Percentiles rank a stretch among this genome's conserved stretches.
Evolutionary conservation across 2,113 vertebrate species (phyloP).

Genomic region (Procavia capensis): DNA sequence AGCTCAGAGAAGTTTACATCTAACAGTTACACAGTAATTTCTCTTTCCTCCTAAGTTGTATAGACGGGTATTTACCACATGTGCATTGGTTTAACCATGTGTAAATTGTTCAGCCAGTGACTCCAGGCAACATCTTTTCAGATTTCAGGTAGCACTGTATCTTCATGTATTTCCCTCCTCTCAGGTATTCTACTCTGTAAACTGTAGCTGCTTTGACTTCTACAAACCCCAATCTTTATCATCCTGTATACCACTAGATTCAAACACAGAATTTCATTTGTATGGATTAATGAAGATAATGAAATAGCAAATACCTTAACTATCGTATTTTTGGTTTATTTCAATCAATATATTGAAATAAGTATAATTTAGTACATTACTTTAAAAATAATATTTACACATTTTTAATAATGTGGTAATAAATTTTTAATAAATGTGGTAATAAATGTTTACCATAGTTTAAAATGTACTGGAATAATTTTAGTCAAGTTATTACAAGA

Average conservation of each 20-base stretch:
- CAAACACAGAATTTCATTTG: conserved; percentile 19
- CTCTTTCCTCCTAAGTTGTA: not conserved
- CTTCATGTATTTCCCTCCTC: not conserved
- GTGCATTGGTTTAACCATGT: no score
- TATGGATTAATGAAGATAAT: not conserved
- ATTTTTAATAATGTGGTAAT: not conserved
- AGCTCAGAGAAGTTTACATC: not conserved
- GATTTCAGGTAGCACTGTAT: not conserved
- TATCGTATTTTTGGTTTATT: conserved; percentile 45
- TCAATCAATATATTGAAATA: conserved; percentile 65
- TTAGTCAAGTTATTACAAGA: conserved; percentile 26
- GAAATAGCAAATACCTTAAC: not conserved
- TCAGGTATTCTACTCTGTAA: no score
- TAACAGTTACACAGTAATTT: not conserved
- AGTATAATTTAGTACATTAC: not conserved
- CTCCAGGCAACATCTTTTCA: not conserved
- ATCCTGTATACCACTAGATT: not conserved
- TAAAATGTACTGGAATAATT: not conserved
- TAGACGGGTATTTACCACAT: not conserved
- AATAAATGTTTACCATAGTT: not conserved
- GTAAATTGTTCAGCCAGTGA: not conserved
- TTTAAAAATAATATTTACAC: not conserved
- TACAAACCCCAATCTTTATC: not conserved
- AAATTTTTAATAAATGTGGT: not conserved
- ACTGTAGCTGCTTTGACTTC: no score